Evolutionary conservation across 2,797 vertebrate species (phyloP), one percentile per base, ranked within the genome.

Genomic region (Peromyscus attwateri): DNA sequence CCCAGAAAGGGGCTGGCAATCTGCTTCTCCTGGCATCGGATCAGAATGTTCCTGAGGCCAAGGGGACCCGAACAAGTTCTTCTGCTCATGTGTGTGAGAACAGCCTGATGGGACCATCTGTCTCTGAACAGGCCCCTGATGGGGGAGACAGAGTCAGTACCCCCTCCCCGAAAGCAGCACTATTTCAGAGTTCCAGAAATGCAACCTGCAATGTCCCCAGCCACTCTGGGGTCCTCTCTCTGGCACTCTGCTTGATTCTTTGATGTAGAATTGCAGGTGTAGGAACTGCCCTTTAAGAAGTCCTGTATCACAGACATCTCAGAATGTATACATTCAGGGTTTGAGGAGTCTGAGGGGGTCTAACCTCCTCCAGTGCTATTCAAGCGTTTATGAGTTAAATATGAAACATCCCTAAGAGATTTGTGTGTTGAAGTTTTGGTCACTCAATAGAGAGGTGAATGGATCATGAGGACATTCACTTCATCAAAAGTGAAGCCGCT

Each of bases 1-100:
- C 94, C 93, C 82, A 94, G 93, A 97, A 97, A 97, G 97, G 95
- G 90, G 77, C 62, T 94, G 92, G 95, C 94, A 97, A 97, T 95
- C 95, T 97, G 98, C 91, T 96, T 93, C 93, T 96, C 94, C 87
- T 97, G 96, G 95, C 80, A 85, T 84, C 25, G 0, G 71, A 95
- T 93, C 97, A 75, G 89, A 94, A 87, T 87, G 85, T 70, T 97
- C 94, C 81, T 12, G 49, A 82, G 92, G 94, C 96, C 97, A 91
- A 89, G 94, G 94, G 95, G 76, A 94, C 95, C 96, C 89, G 75
- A 96, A 96, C 68, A 73, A 90, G 80, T 92, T 95, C 96, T 94
- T 96, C 92, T 82, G 80, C 89, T 94, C 52, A 0, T 91, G 90
- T n/a, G 64, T 88, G 57, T 85, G 57, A 94, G 91, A 96, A 89